phyloP scores from a whole-genome alignment of 1,140 invertebrate genomes.

The Gryllus bimaculatus region DNA sequence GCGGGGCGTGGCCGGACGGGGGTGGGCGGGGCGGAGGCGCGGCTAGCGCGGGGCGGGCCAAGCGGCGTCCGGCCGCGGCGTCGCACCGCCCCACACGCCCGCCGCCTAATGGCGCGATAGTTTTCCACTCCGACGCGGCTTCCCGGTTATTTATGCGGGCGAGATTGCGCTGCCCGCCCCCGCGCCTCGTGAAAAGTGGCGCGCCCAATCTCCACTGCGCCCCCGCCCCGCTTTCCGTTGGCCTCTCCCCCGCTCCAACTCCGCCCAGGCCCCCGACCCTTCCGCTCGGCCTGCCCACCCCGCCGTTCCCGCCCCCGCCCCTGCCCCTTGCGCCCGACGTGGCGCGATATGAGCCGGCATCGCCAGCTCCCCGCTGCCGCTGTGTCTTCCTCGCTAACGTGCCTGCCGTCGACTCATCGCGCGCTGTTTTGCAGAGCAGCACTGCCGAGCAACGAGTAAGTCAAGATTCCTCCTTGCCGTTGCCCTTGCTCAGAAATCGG shows the following conservation, averaged over 20 bases:
- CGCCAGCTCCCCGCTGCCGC: no score
- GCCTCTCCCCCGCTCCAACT: no score
- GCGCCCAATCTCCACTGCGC: no score
- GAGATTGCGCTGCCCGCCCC: neutral
- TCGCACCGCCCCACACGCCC: no score
- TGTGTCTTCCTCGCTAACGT: slow-evolving; percentile 3
- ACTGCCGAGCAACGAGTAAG: neutral
- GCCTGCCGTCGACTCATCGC: no score
- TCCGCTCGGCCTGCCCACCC: neutral
- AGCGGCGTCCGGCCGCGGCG: no score
- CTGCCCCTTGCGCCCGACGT: neutral
- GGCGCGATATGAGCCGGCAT: neutral
- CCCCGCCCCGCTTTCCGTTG: no score
- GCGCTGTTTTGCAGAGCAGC: neutral
- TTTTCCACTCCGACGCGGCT: neutral
- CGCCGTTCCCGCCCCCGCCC: neutral
- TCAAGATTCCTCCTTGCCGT: no score
- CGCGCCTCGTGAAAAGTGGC: neutral
- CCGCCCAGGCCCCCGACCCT: no score
- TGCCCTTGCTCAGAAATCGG: no score
- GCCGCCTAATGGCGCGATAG: neutral
- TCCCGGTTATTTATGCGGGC: neutral
- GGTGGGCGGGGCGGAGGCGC: neutral
- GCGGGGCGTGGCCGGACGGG: neutral
- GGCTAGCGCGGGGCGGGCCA: no score